phyloP scores from a whole-genome alignment of 2,888 invertebrate genomes.

The Drosophila peninsularis region DNA sequence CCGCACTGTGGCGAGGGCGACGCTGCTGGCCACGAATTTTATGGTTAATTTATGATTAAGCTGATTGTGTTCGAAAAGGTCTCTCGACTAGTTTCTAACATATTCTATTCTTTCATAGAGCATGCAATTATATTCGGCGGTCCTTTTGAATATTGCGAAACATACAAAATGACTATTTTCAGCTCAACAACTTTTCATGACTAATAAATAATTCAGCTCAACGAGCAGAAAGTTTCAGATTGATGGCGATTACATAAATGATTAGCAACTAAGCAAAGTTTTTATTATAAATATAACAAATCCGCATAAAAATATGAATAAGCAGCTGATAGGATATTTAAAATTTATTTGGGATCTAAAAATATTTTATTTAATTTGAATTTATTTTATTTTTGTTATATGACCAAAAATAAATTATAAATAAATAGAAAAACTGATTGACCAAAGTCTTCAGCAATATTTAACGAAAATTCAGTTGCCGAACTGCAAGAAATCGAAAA shows the following conservation, averaged over 20 bases:
- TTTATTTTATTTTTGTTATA: neutral
- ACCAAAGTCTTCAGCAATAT: too few relatives aligned
- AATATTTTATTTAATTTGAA: neutral
- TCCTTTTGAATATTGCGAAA: slow-evolving; percentile 18
- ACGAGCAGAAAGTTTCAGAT: slow-evolving; percentile 1
- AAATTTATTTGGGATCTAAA: neutral
- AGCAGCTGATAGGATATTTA: neutral
- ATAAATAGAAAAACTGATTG: too few relatives aligned
- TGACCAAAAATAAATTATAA: too few relatives aligned
- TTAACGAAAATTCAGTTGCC: too few relatives aligned
- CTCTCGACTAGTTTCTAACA: slow-evolving; percentile 16
- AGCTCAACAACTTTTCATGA: slow-evolving; percentile 2
- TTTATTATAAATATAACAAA: neutral
- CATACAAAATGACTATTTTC: neutral
- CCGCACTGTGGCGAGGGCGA: slow-evolving; percentile 33
- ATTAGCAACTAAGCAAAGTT: neutral
- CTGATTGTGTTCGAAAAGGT: slow-evolving; percentile 67
- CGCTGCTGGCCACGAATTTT: slow-evolving; percentile 59
- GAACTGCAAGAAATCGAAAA: too few relatives aligned
- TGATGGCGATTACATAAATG: neutral
- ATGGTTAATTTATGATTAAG: slow-evolving; percentile 76
- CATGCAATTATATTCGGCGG: slow-evolving; percentile 8
- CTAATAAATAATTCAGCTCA: slow-evolving; percentile 22
- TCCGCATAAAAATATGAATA: neutral
- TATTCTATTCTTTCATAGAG: slow-evolving; percentile 30